Evolutionary conservation across 2,888 invertebrate genomes (phyloP), one percentile per base, ranked within the genome.

Genomic region (Myopa testacea): DNA sequence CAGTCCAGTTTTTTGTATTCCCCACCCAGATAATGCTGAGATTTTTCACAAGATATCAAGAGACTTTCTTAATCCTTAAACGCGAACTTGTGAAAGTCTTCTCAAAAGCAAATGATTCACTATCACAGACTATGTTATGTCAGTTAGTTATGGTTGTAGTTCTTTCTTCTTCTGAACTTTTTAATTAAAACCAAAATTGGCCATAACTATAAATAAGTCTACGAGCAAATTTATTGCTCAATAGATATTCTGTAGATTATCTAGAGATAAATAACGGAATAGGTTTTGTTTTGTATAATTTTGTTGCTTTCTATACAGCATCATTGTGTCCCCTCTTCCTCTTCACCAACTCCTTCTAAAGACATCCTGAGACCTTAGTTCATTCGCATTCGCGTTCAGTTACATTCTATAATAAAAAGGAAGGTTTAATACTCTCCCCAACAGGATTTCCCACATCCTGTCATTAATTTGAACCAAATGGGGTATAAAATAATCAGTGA

Each of bases 401-500:
- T 4, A 55, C 40, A 40, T 8, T 40, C 40, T 8, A 40, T 40
- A 40, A 40, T 40, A 40, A 40, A 40, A 40, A 40, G 4, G 40
- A 40, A 40, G 8, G 40, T 40, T 40, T 8, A 6, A 40, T 40
- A 6, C 40, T 40, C 10, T 55, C n/a, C 6, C 6, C 55, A 55
- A 12, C 10, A 6, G 16, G 4, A 55, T 55, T n/a, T n/a, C n/a
- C 10, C 55, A 55, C 37, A 37, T 65, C 65, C 5, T 38, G 65
- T 10, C 38, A 38, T 65, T 65, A 38, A 65, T 65, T 14, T 7
- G 38, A 4, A 65, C 65, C 34, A 65, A 65, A 38, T 14, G 65
- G 38, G 34, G 34, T 7, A 16, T 65, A 37, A 65, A 65, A 38
- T 65, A 65, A 65, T 65, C 65, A 65, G 38, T 37, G 34, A 65